Evolutionary conservation across 2,113 vertebrate genomes (phyloP), one percentile per base, ranked within the genome.

Genomic region (Tretioscincus oriximinensis): DNA sequence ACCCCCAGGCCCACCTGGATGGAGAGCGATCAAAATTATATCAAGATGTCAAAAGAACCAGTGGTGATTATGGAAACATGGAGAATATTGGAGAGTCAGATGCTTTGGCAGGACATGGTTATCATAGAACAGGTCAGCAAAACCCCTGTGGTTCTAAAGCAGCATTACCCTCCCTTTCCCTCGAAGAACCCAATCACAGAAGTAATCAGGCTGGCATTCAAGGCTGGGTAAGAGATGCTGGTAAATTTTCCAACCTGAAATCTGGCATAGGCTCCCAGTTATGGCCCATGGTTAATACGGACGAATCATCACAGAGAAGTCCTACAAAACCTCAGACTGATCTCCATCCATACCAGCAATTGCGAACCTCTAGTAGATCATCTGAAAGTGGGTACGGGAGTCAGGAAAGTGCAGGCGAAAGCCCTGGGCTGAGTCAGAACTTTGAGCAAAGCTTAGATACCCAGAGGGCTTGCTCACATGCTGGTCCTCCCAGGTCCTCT

Each of bases 11-110:
- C 11, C 78, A 89, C 35, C 88, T 95, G 35, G 93, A 90, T 45
- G 96, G 94, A 64, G 96, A 93, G 85, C 93, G 85, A 85, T 66
- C 91, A 71, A 73, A 93, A n/a, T 74, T 64, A 5, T 51, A 75
- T 1, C 88, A 84, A 79, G 78, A 88, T 5, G 82, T 82, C 67
- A 87, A 66, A 73, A 90, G 88, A 67, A 85, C 84, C 35, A 89
- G 80, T 85, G 93, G 94, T 89, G 95, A 95, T 86, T 92, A 90
- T 80, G 93, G 93, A 29, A 90, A 89, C 54, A 91, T 90, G 81
- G 94, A 96, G 69, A 84, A 82, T 10, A 77, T 67, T 5, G 86
- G 77, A 20, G 63, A 89, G 81, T 81, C 91, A 10, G 94, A 86
- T 79, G 35, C 24, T 82, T 51, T 85, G 88, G 71, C 73, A 82